Evolutionary conservation across 2,113 vertebrate genomes (phyloP).

Genomic region (Apistogramma diplotaenia): DNA sequence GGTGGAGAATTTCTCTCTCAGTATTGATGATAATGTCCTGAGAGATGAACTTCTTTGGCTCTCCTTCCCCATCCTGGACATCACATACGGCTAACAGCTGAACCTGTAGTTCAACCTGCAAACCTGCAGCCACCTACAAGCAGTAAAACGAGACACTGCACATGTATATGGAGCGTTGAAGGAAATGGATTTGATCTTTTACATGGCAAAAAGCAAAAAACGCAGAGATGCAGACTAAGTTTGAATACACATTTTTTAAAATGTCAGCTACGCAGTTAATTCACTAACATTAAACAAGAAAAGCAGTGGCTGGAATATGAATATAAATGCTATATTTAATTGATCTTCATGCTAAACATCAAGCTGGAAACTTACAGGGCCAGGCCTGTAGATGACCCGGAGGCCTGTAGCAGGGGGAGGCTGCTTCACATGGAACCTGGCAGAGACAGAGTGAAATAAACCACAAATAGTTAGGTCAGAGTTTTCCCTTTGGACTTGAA

Average conservation of each 20-base stretch:
- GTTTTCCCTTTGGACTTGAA: constrained; percentile 21
- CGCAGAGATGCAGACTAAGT: background rate
- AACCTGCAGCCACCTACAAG: constrained; percentile 90
- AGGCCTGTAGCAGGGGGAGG: constrained; percentile 82
- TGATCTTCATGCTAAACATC: background rate
- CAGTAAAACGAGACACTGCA: background rate
- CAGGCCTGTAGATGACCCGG: constrained; percentile 80
- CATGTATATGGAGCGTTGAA: background rate
- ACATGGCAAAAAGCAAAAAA: background rate
- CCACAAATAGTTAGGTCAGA: constrained; percentile 13
- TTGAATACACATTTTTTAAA: background rate
- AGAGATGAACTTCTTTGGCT: constrained; percentile 65
- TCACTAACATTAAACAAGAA: background rate
- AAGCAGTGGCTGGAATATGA: background rate
- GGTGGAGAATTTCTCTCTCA: constrained; percentile 81
- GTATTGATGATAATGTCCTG: constrained; percentile 83
- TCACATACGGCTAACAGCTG: constrained; percentile 79
- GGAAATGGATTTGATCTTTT: background rate
- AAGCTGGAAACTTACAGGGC: constrained; percentile 79
- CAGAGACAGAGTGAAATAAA: background rate
- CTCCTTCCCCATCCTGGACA: constrained; percentile 44
- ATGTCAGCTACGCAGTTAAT: background rate
- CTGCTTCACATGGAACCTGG: constrained; percentile 87
- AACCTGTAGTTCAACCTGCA: constrained; percentile 81
- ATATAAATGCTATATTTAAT: background rate